These are phyloP conservation scores for Sebastiscus tertius DNA, from an alignment of 2,797 vertebrate genomes.

Conservation along the genomic window DNA sequence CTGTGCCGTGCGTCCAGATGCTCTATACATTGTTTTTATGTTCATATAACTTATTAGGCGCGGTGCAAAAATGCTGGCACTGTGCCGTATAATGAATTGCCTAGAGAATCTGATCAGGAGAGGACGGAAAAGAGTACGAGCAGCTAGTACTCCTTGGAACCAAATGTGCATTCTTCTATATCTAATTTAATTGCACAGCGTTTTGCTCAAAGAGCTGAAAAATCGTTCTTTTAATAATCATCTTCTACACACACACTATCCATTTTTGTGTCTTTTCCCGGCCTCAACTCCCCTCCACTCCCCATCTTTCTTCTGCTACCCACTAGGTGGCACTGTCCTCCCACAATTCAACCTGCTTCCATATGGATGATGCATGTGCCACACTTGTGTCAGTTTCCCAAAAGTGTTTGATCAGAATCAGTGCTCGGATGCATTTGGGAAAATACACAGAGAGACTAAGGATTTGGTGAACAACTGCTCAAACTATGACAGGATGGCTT, in stretches of 20 bases:
- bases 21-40: too few species aligned
- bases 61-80: too few species aligned
- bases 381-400: slow-evolving; percentile 41
- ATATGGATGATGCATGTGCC: slow-evolving; percentile 53
- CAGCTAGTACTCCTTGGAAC: neutral
- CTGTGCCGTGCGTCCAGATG: too few species aligned
- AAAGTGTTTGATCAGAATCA: slow-evolving; percentile 24
- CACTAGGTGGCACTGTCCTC: slow-evolving; percentile 63
- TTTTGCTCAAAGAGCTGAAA: neutral
- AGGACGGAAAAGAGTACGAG: too few species aligned
- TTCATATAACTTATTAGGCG: too few species aligned
- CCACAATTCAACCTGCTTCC: slow-evolving; percentile 17
- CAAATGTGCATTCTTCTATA: neutral
- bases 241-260: neutral
- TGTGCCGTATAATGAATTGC: too few species aligned
- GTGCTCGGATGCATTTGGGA: slow-evolving; percentile 38
- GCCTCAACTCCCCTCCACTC: neutral
- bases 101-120: too few species aligned
- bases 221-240: neutral
- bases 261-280: slow-evolving; percentile 5
- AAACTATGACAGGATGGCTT: neutral
- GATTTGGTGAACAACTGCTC: slow-evolving; percentile 57
- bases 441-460: slow-evolving; percentile 5
- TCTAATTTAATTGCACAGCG: neutral
- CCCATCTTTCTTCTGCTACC: slow-evolving; percentile 22